Evolutionary conservation across 1,140 invertebrate genomes (phyloP).

Genomic region (Euschistus heros): DNA sequence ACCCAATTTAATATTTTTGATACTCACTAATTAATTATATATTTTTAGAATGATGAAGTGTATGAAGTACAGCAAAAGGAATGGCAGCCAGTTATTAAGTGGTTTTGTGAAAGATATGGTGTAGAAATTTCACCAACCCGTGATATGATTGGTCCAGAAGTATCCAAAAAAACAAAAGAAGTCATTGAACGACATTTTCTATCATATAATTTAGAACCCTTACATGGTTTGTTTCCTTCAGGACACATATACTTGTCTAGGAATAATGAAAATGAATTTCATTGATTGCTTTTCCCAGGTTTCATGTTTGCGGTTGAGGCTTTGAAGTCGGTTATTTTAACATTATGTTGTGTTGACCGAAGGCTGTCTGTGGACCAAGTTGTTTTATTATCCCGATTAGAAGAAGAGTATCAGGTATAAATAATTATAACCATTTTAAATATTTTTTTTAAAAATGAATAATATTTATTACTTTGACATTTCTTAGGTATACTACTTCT

Average conservation of each 20-base stretch:
- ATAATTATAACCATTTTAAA: too few relatives aligned
- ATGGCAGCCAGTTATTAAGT: constrained; percentile 81
- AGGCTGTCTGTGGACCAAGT: constrained; percentile 66
- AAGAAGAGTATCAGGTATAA: constrained; percentile 78
- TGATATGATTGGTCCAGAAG: constrained; percentile 51
- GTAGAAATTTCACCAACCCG: constrained; percentile 59
- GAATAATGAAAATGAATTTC: background rate
- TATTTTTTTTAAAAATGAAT: too few relatives aligned
- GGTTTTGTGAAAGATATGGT: constrained; percentile 72
- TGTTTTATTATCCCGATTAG: constrained; percentile 69
- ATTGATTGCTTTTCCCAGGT: constrained; percentile 42
- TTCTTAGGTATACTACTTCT: too few relatives aligned
- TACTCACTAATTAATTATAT: background rate
- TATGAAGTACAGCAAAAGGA: constrained; percentile 61
- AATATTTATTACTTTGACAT: too few relatives aligned
- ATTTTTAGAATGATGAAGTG: constrained; percentile 54
- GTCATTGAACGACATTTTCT: constrained; percentile 56
- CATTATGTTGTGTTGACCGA: constrained; percentile 66
- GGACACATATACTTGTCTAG: background rate
- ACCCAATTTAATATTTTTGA: background rate
- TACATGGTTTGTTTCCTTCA: background rate
- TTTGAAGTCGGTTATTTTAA: constrained; percentile 83
- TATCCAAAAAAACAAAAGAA: constrained; percentile 50
- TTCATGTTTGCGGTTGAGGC: constrained; percentile 76
- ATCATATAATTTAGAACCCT: constrained; percentile 57